Evolutionary conservation across 2,113 vertebrate species (phyloP).

Genomic region (Sialia sialis): DNA sequence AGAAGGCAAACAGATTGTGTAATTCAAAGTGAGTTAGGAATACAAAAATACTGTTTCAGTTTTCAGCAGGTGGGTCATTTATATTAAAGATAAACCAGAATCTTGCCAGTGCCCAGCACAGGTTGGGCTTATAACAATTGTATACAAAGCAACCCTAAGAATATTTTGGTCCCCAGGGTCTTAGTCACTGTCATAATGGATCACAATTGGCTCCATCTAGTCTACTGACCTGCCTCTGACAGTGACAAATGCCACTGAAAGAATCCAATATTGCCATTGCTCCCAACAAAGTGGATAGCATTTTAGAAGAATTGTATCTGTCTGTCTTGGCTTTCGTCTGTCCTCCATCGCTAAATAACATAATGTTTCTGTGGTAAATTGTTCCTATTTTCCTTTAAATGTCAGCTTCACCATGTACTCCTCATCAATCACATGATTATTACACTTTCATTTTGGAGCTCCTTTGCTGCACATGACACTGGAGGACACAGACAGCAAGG

Average conservation of each 20-base stretch:
- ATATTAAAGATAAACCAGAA: background rate
- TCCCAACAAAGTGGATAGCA: background rate
- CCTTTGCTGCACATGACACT: background rate
- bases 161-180: background rate
- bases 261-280: constrained; percentile 5
- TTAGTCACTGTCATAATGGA: constrained; percentile 15
- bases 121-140: background rate
- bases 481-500: background rate
- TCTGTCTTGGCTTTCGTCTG: background rate
- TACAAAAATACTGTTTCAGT: background rate
- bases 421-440: background rate
- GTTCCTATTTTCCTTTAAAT: constrained; percentile 32
- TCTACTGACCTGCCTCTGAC: constrained; percentile 31
- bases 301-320: constrained; percentile 2
- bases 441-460: background rate
- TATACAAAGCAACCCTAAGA: background rate
- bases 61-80: background rate
- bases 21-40: background rate
- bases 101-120: background rate
- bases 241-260: constrained; percentile 22
- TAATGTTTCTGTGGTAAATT: background rate
- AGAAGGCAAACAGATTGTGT: accelerated
- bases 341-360: background rate
- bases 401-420: background rate
- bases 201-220: constrained; percentile 28